Conservation (phyloP, 2,113 vertebrate species). For the Bucco capensis region DNA sequence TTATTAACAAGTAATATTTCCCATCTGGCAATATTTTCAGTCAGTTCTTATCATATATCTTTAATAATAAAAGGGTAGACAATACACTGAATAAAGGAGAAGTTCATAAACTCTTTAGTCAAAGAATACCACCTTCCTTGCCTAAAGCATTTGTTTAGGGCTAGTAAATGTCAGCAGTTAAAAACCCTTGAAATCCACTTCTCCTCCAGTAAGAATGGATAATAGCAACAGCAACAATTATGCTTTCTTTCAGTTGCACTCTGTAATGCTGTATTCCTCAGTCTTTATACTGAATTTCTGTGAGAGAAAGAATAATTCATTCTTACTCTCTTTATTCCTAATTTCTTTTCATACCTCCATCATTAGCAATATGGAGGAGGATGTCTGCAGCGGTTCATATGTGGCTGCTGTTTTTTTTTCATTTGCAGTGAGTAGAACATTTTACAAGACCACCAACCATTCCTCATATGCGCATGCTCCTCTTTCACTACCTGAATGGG, state of each 20-base stretch:
- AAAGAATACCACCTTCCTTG: background rate
- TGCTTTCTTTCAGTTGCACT: background rate
- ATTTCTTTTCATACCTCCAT: background rate
- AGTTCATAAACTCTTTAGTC: background rate
- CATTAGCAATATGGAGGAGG: background rate
- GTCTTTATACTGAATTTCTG: background rate
- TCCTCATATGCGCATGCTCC: background rate
- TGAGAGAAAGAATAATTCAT: background rate
- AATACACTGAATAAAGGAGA: background rate
- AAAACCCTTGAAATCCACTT: background rate
- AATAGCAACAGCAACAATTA: background rate
- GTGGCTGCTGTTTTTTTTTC: background rate
- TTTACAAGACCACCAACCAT: background rate
- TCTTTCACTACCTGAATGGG: background rate
- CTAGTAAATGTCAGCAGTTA: background rate
- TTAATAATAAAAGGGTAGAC: background rate
- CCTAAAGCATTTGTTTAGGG: background rate
- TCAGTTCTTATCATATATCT: background rate
- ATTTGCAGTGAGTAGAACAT: background rate
- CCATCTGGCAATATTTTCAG: background rate
- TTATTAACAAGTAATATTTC: conserved; percentile 14
- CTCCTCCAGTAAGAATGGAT: background rate
- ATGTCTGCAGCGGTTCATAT: background rate
- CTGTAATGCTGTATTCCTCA: background rate
- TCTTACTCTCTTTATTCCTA: background rate